These are phyloP conservation scores for Eristalis intricaria DNA, from an alignment of 2,888 invertebrate species.

Conservation along the genomic window DNA sequence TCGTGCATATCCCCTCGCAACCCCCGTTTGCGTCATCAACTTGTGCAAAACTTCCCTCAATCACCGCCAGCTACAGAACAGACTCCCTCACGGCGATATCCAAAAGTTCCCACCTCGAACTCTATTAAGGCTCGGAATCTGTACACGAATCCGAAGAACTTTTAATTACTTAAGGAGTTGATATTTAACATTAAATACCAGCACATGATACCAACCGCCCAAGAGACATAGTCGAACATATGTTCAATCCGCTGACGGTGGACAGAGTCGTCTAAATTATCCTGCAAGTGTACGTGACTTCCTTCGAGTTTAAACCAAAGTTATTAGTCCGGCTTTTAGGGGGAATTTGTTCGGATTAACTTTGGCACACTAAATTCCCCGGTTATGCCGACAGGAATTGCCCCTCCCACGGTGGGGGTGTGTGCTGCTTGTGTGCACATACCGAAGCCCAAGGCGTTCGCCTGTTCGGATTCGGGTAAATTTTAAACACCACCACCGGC, in stretches of 20 bases:
- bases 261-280: conserved; percentile 20
- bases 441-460: conserved; percentile 17
- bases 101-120: neutral
- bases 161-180: conserved; percentile 8
- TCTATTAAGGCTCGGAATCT: neutral
- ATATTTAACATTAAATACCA: neutral
- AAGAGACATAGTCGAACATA: conserved; percentile 2
- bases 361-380: conserved; percentile 22
- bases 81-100: neutral
- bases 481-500: neutral
- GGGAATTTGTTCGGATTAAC: conserved; percentile 52
- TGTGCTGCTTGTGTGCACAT: neutral
- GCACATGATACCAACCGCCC: neutral
- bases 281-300: conserved; percentile 56
- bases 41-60: neutral
- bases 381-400: conserved; percentile 14
- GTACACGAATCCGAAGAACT: neutral
- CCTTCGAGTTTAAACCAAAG: conserved; percentile 32
- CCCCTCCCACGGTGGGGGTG: neutral
- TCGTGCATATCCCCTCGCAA: neutral
- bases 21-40: no score
- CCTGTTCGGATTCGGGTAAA: neutral
- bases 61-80: neutral
- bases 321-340: conserved; percentile 44
- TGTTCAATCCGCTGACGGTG: neutral